phyloP scores from a whole-genome alignment of 92 coral and sea anemone genomes.

The Anthopleura xanthogrammica region DNA sequence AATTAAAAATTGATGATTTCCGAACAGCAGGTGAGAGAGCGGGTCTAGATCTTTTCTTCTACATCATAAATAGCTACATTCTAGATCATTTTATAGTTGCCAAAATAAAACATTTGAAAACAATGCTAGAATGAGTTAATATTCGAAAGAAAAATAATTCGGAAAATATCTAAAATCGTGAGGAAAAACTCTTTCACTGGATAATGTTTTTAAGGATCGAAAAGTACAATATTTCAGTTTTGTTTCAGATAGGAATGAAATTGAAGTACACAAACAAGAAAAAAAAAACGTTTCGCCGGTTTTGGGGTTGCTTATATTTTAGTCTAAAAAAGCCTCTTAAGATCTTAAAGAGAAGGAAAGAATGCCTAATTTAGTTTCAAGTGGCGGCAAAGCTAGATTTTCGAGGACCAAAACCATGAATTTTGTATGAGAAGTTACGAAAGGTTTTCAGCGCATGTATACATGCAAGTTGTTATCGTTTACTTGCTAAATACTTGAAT shows the following conservation, averaged over 20 bases:
- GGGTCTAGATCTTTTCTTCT: background rate
- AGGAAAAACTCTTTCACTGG: background rate
- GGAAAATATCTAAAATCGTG: background rate
- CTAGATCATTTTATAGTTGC: background rate
- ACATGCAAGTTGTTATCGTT: background rate
- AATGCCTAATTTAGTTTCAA: background rate
- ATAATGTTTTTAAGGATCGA: background rate
- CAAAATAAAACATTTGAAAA: background rate
- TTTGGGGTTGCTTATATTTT: background rate
- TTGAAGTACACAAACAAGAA: background rate
- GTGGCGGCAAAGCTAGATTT: background rate
- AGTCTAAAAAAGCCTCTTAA: background rate
- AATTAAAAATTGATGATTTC: constrained; percentile 31
- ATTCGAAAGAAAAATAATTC: background rate
- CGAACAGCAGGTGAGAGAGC: constrained; percentile 6
- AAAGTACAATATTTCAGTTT: background rate
- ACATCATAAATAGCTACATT: background rate
- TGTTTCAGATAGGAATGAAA: background rate
- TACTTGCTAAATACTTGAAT: constrained; percentile 24
- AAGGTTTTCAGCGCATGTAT: background rate
- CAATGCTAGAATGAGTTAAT: background rate
- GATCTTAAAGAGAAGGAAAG: background rate
- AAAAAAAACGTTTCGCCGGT: too few species aligned
- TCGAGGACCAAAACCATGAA: constrained; percentile 9
- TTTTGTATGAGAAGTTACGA: constrained; percentile 11